Base-by-base conservation (phyloP, 2,113 vertebrate genomes). In the Caranx ignobilis region DNA sequence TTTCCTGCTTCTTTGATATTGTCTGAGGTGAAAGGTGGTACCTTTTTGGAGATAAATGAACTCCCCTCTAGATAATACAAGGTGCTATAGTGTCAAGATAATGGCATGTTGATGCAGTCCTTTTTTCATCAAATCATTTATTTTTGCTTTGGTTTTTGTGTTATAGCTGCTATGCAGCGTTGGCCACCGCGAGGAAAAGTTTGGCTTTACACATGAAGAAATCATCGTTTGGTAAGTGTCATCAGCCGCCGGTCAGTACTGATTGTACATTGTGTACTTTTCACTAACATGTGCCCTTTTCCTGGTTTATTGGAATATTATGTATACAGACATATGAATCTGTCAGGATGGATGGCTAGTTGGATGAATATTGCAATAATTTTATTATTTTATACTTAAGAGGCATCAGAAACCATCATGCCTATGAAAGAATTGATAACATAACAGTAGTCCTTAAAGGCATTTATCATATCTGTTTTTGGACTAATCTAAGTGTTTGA, bases 121-220 rank as follows among this genome's bases (percentile, higher is more conserved):
- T 60, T n/a, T 6, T 57, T 63, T 9, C 34, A 34, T 37, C 19
- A 69, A 11, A 41, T 26, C 1, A 13, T 75, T 35, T 31, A 16
- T 47, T 21, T n/a, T n/a, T 52, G 4, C 32, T 71, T 37, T 11
- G 45, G 1, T 87, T 12, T 85, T 19, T 91, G 79, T 74, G 52
- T 94, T 93, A 21, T 81, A 99, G 98, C 96, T 99, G 93, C 97
- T 99, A 90, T 98, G 96, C 96, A 97, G 95, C 82, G 92, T 96
- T 91, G 96, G 96, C 80, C 96, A 98, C 90, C 95, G 93, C 77
- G 97, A 99, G 93, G 98, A 99, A 90, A 97, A 96, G 86, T 93
- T 99, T 92, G 97, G 98, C 69, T 99, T 97, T 95, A 97, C 97
- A 2, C 97, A 98, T 84, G 98, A 99, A 92, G 96, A 97, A 95